phyloP scores from a whole-genome alignment of 1,140 invertebrate genomes.

The Cotesia glomerata region DNA sequence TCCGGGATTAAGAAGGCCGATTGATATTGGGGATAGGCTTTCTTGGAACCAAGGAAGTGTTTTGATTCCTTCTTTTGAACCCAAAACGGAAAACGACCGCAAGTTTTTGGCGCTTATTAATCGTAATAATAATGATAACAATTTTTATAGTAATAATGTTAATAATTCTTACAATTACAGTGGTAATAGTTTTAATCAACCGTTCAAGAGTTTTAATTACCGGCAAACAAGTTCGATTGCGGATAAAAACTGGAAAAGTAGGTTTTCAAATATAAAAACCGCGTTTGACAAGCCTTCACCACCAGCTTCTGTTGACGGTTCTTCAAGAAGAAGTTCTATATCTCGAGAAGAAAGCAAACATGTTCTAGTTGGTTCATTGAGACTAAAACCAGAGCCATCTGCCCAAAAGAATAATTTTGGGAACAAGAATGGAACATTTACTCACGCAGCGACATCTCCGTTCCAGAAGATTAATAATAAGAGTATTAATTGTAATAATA shows the following conservation, averaged over 20 bases:
- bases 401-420: conserved; percentile 12
- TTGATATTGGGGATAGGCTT: conserved; percentile 65
- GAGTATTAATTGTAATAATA: conserved; percentile 14
- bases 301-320: conserved; percentile 15
- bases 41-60: conserved; percentile 40
- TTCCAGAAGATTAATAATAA: conserved; percentile 54
- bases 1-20: conserved; percentile 63
- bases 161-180: conserved; percentile 64
- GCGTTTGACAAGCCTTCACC: conserved; percentile 69
- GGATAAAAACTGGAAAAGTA: conserved; percentile 74
- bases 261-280: conserved; percentile 86
- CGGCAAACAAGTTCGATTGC: conserved; percentile 43
- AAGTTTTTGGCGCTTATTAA: conserved; percentile 85
- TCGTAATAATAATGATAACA: conserved; percentile 77
- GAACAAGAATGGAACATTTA: conserved; percentile 44
- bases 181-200: conserved; percentile 39
- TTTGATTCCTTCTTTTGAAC: conserved; percentile 72
- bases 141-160: conserved; percentile 61
- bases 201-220: conserved; percentile 50
- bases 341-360: not conserved
- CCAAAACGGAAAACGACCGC: conserved; percentile 82
- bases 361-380: not conserved
- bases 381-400: not conserved
- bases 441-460: conserved; percentile 55
- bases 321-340: conserved; percentile 9